Percentiles rank a stretch among this genome's conserved stretches.
Conservation (phyloP, 2,113 vertebrate species). For the Raja brachyura region DNA sequence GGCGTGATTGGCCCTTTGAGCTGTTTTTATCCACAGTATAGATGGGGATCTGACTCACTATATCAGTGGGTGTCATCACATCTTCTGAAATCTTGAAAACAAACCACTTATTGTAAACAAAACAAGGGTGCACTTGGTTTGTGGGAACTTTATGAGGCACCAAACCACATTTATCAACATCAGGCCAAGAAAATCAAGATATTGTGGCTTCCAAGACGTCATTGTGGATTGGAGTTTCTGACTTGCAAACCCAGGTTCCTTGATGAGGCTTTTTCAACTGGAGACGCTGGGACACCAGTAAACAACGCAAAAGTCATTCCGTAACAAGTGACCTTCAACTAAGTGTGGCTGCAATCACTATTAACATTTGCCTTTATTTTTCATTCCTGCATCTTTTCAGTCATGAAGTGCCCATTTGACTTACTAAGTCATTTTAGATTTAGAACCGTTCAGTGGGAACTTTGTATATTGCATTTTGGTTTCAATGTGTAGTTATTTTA, state of each 20-base stretch:
- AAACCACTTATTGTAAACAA: background rate
- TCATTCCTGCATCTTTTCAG: background rate
- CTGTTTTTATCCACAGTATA: background rate
- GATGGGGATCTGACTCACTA: background rate
- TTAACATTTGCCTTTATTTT: background rate
- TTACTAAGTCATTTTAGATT: background rate
- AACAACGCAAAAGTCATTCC: background rate
- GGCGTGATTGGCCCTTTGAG: too few relatives aligned
- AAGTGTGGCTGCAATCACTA: background rate
- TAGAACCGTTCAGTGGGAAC: background rate
- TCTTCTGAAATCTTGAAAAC: background rate
- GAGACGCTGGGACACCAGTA: background rate
- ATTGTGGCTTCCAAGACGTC: too few relatives aligned
- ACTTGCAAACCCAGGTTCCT: background rate
- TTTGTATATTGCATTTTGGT: background rate
- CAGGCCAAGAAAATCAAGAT: background rate
- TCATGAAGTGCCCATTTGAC: background rate
- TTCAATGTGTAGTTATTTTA: background rate
- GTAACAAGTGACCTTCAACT: background rate
- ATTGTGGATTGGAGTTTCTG: background rate
- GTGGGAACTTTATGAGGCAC: background rate
- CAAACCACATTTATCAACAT: background rate
- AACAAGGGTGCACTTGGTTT: background rate
- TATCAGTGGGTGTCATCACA: background rate
- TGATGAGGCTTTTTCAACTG: background rate